Base-by-base conservation (phyloP, 2,888 invertebrate species). In the Hipparchia semele region DNA sequence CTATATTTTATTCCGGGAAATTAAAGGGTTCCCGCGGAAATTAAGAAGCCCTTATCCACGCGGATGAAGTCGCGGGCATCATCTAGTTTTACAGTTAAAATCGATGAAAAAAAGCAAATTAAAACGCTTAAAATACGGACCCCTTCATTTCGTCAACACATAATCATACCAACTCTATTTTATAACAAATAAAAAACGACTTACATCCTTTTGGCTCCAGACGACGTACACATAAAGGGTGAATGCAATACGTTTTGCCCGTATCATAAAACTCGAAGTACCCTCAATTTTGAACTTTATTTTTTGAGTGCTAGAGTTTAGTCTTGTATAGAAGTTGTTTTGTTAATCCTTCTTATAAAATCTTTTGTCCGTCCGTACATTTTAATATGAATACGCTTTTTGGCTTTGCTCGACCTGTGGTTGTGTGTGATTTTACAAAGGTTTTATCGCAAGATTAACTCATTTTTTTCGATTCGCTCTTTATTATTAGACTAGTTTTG, bases 331-430 rank as follows among this genome's bases (percentile, higher is more conserved):
- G 70, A 39, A 56, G 59, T n/a, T 45, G 64, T 54, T 54, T 68
- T 39, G 53, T 71, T 77, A 73, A 78, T 77, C 75, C 74, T 62
- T 51, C 56, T 70, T 76, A 76, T 76, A 76, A 76, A 75, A 73
- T 75, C 73, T 73, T 77, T 77, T 78, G 77, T 77, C 71, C 68
- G 73, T 76, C 62, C 5, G 73, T 77, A 73, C 74, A 78, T 82
- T 83, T 80, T 65, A 81, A 81, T 82, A 81, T 80, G 80, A 82
- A 81, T 80, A 76, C 71, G 75, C 74, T 78, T 81, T 78, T 81
- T 78, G 80, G 81, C 80, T 79, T 78, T 79, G 78, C 79, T 78
- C 77, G 78, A 77, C 74, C 60, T 76, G 76, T 77, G 80, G 80
- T 80, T 79, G 71, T 72, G 77, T 78, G 73, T 45, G 12, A 46